Percentiles rank a stretch among this genome's conserved stretches.
phyloP scores from a whole-genome alignment of 2,113 vertebrate genomes.

The Xenopus laevis region DNA sequence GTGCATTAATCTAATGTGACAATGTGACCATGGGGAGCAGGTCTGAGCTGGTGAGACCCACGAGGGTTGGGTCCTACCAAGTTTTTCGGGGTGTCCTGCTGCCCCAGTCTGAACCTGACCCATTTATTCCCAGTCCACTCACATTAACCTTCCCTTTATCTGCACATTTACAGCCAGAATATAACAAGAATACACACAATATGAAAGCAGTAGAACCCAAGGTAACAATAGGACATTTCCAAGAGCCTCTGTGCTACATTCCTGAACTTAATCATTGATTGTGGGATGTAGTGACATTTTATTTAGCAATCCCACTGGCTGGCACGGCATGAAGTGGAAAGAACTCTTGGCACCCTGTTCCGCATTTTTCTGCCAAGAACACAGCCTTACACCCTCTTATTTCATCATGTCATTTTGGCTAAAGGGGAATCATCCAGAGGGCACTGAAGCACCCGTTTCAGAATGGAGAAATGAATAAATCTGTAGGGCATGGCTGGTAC shows the following conservation, averaged over 20 bases:
- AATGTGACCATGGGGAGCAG: too few species aligned
- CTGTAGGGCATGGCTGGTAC: too few species aligned
- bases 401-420: constrained; percentile 44
- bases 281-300: constrained; percentile 29
- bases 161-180: too few species aligned
- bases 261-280: constrained; percentile 52
- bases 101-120: too few species aligned
- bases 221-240: constrained; percentile 1
- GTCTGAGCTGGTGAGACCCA: too few species aligned
- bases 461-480: too few species aligned
- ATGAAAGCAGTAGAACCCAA: neutral
- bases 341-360: constrained; percentile 33
- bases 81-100: too few species aligned
- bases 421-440: neutral
- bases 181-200: neutral
- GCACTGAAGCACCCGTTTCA: too few species aligned
- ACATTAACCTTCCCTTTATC: too few species aligned
- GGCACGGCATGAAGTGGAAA: constrained; percentile 35
- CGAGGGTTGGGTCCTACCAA: too few species aligned
- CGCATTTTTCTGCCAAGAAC: constrained; percentile 49
- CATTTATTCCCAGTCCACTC: too few species aligned
- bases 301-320: constrained; percentile 23
- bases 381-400: constrained; percentile 35
- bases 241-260: constrained; percentile 47
- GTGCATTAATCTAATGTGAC: too few species aligned